Conservation (phyloP, 1,140 invertebrate species). For the Trichonephila clavipes region DNA sequence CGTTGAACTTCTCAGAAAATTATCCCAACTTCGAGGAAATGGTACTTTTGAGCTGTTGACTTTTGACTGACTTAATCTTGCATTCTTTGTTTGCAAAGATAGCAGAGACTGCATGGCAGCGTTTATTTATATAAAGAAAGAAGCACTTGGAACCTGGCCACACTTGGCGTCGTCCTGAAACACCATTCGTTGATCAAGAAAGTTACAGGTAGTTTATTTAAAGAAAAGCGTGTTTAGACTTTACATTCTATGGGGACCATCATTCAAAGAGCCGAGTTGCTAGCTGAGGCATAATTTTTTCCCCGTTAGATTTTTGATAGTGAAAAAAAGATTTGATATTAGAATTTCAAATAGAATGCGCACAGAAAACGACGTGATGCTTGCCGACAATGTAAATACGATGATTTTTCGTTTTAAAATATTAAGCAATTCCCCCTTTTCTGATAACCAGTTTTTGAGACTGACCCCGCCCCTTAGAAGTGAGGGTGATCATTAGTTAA, state of each 20-base stretch:
- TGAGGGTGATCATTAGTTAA: no score
- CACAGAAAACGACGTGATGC: neutral
- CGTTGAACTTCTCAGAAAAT: slow-evolving; percentile 20
- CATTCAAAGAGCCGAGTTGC: neutral
- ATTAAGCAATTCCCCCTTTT: neutral
- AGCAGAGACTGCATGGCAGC: slow-evolving; percentile 1
- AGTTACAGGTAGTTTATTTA: neutral
- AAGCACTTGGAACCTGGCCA: neutral
- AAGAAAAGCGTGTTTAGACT: neutral
- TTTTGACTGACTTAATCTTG: neutral
- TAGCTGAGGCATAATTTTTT: neutral
- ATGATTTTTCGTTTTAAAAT: neutral
- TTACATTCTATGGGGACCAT: neutral
- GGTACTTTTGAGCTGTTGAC: neutral
- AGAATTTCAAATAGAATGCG: neutral
- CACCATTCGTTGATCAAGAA: neutral
- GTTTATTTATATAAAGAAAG: neutral
- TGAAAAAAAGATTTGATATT: neutral
- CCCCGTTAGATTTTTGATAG: neutral
- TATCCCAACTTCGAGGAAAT: neutral
- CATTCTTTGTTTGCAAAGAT: neutral
- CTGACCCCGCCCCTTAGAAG: no score
- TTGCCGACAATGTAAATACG: neutral
- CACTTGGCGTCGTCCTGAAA: neutral
- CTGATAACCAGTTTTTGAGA: neutral